Percentiles rank a stretch among this genome's conserved stretches.
Conservation (phyloP, 2,888 invertebrate species). For the Eristalis pertinax region DNA sequence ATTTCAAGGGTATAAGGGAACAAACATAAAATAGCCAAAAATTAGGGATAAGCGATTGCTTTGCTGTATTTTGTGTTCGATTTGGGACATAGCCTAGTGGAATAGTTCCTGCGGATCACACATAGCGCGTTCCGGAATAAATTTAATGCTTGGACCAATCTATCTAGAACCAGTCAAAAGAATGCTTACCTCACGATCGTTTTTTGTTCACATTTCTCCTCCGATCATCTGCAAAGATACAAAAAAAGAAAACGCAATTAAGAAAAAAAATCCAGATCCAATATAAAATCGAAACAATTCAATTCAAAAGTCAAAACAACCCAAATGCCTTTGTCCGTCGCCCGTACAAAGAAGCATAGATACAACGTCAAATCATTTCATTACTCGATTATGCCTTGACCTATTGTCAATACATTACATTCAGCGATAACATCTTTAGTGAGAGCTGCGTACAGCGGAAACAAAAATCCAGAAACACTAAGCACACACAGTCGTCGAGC, state of each 20-base stretch:
- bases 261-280: not conserved
- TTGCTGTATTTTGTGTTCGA: too few species aligned
- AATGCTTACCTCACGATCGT: slow-evolving; percentile 7
- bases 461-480: not conserved
- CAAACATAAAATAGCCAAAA: too few species aligned
- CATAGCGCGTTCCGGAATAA: too few species aligned
- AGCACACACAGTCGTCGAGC: slow-evolving; percentile 8
- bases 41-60: too few species aligned
- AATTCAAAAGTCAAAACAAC: slow-evolving; percentile 11
- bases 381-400: not conserved
- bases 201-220: not conserved
- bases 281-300: not conserved
- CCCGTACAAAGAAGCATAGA: not conserved
- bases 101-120: too few species aligned
- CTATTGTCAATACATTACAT: slow-evolving; percentile 47
- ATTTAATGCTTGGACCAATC: too few species aligned
- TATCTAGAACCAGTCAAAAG: not conserved
- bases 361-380: not conserved
- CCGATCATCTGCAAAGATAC: slow-evolving; percentile 9
- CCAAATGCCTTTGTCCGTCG: not conserved
- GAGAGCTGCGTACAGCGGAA: slow-evolving; percentile 6
- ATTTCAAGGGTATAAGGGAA: too few species aligned
- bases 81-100: too few species aligned
- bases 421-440: slow-evolving; percentile 37
- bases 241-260: not conserved